Evolutionary conservation across 2,113 vertebrate genomes (phyloP).

Genomic region (Hippocampus mohnikei): DNA sequence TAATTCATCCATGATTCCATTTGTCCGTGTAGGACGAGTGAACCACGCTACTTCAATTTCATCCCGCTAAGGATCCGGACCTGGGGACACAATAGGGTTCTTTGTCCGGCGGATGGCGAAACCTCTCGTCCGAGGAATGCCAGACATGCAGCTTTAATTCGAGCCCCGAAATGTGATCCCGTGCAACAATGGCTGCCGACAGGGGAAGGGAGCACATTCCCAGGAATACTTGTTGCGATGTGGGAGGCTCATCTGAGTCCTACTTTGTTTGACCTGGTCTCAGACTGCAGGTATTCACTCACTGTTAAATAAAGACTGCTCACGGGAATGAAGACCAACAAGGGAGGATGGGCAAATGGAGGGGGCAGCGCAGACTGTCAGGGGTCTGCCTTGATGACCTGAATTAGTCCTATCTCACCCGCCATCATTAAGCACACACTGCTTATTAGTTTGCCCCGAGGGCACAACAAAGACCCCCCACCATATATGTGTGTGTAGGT

Average conservation of each 20-base stretch:
- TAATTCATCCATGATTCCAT: conserved; percentile 46
- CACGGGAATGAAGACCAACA: conserved; percentile 8
- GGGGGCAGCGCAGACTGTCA: conserved; percentile 35
- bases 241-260: background rate
- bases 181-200: conserved; percentile 50
- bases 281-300: conserved; percentile 2
- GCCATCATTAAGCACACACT: conserved; percentile 42
- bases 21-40: conserved; percentile 33
- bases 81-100: conserved; percentile 59
- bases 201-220: conserved; percentile 14
- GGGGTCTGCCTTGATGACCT: conserved; percentile 60
- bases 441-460: conserved; percentile 49
- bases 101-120: conserved; percentile 66
- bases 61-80: conserved; percentile 23
- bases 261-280: background rate
- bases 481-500: conserved; percentile 25
- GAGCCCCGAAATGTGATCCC: conserved; percentile 64
- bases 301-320: background rate
- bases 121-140: conserved; percentile 73
- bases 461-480: conserved; percentile 55
- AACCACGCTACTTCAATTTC: conserved; percentile 42
- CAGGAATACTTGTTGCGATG: background rate
- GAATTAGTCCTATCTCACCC: conserved; percentile 45
- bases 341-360: conserved; percentile 34
- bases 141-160: conserved; percentile 69